These are phyloP conservation scores for Adelphocoris suturalis DNA, from an alignment of 2,888 invertebrate genomes.

Conservation along the genomic window DNA sequence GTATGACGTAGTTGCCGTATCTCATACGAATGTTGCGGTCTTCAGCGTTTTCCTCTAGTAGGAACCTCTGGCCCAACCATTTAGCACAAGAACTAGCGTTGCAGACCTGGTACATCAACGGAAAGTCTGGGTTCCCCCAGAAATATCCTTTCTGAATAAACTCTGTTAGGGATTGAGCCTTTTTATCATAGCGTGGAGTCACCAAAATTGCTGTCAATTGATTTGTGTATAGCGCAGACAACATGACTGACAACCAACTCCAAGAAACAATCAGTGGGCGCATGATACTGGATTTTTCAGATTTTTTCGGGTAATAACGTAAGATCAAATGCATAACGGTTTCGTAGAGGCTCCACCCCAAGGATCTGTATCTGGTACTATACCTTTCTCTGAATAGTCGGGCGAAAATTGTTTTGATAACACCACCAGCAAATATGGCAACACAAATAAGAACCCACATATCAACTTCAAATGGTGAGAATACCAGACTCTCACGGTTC, in stretches of 20 bases:
- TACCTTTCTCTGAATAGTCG: not conserved
- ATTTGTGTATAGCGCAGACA: constrained; percentile 17
- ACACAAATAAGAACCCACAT: constrained; percentile 30
- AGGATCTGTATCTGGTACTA: constrained; percentile 2
- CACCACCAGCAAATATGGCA: constrained; percentile 1
- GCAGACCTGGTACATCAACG: not conserved
- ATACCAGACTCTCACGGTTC: not conserved
- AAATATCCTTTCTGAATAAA: constrained; percentile 21
- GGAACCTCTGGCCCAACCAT: constrained; percentile 37
- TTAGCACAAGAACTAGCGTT: not conserved
- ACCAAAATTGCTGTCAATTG: constrained; percentile 55
- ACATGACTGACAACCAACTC: constrained; percentile 42
- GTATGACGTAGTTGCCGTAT: constrained; percentile 44
- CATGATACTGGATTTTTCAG: constrained; percentile 20
- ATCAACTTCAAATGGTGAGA: constrained; percentile 13
- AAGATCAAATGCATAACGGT: constrained; percentile 32
- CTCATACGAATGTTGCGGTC: constrained; percentile 60
- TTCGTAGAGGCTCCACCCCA: constrained; percentile 47
- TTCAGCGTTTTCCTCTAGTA: not conserved
- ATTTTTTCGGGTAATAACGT: constrained; percentile 34
- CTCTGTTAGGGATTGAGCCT: not conserved
- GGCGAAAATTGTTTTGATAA: constrained; percentile 12
- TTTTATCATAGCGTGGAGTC: constrained; percentile 50
- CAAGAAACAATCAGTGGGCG: constrained; percentile 56
- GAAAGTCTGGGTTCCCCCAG: constrained; percentile 20